Evolutionary conservation across 2,113 vertebrate genomes (phyloP).

Genomic region (Nesogale talazaci): DNA sequence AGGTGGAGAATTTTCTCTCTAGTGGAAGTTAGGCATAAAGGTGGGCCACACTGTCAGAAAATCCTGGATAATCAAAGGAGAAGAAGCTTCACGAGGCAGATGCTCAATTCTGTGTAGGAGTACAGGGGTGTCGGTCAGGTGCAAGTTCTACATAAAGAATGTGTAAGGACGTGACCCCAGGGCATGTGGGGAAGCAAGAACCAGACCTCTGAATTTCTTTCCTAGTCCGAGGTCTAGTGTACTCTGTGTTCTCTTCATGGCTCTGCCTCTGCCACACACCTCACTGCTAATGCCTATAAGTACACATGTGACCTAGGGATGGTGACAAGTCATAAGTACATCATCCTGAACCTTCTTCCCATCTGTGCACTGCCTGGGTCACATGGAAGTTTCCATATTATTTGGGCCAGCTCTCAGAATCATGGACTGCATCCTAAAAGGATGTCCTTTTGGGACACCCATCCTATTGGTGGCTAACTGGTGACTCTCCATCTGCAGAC

Average conservation of each 20-base stretch:
- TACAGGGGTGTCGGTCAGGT: background rate
- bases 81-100: background rate
- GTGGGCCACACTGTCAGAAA: no score
- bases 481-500: conserved; percentile 25
- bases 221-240: background rate
- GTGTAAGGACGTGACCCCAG: background rate
- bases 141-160: background rate
- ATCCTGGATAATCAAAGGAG: background rate
- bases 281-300: conserved; percentile 63
- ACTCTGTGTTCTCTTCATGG: background rate
- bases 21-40: no score
- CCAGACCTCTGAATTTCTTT: background rate
- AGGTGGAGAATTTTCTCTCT: no score
- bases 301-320: conserved; percentile 70
- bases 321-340: conserved; percentile 53
- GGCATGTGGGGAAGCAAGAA: background rate
- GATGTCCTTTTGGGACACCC: background rate
- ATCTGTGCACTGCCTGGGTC: conserved; percentile 15
- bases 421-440: conserved; percentile 54
- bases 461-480: background rate
- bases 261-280: conserved; percentile 2
- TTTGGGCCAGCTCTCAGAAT: conserved; percentile 65
- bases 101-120: background rate
- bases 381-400: conserved; percentile 65
- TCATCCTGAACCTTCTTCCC: conserved; percentile 50